These are phyloP conservation scores for Caenorhabditis becei DNA, from an alignment of 2,888 invertebrate genomes.

Conservation along the genomic window DNA sequence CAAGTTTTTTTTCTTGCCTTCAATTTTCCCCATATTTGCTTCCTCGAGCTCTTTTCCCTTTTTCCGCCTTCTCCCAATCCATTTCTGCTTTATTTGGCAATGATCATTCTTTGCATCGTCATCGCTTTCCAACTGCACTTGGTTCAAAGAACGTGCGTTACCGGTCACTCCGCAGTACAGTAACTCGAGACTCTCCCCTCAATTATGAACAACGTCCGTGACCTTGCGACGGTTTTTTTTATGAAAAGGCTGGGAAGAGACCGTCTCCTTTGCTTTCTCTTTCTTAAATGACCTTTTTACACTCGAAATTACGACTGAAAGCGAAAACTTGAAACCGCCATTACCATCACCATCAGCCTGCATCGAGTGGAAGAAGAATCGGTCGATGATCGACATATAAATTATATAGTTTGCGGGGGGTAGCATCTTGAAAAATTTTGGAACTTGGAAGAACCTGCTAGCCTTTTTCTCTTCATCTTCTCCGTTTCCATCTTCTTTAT, in stretches of 20 bases:
- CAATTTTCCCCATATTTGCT: constrained; percentile 5
- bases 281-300: constrained; percentile 50
- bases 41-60: background rate
- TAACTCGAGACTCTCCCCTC: constrained; percentile 12
- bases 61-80: background rate
- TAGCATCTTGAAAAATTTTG: constrained; percentile 20
- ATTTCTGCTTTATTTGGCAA: constrained; percentile 9
- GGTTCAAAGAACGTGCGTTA: constrained; percentile 34
- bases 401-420: constrained; percentile 34
- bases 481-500: constrained; percentile 29
- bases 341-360: background rate
- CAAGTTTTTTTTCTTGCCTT: constrained; percentile 10
- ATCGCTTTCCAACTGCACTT: constrained; percentile 16
- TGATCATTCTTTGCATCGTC: constrained; percentile 45
- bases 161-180: constrained; percentile 1
- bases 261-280: constrained; percentile 2
- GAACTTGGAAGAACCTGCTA: constrained; percentile 26
- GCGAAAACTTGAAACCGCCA: constrained; percentile 52
- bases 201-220: constrained; percentile 56
- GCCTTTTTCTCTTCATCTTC: constrained; percentile 19
- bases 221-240: constrained; percentile 19
- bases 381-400: constrained; percentile 29
- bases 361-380: background rate
- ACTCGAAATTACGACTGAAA: constrained; percentile 49
- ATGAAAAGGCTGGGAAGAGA: constrained; percentile 20